Conservation (phyloP, 2,113 vertebrate species). For the Redunca redunca region DNA sequence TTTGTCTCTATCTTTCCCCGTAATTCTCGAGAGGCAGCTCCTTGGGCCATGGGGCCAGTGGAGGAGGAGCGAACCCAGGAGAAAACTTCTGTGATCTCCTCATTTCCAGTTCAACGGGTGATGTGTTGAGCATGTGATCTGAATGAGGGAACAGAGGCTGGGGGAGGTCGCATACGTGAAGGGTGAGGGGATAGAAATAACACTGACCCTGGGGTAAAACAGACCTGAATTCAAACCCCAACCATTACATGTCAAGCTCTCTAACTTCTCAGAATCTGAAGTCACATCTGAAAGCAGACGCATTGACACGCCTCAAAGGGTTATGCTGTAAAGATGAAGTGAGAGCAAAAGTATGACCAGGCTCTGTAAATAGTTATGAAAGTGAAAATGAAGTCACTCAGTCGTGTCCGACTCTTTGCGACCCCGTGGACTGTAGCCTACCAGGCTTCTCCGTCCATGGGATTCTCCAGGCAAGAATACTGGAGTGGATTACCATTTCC, state of each 20-base stretch:
- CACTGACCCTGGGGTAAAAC: background rate
- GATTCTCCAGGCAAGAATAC: too few relatives aligned
- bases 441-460: too few relatives aligned
- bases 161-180: rapidly evolving
- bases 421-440: too few relatives aligned
- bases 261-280: background rate
- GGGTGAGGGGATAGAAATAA: background rate
- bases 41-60: background rate
- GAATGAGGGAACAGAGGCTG: background rate
- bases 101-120: background rate
- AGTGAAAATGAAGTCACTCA: too few relatives aligned
- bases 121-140: background rate
- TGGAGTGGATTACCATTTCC: too few relatives aligned
- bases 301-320: rapidly evolving
- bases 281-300: background rate
- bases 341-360: background rate
- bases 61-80: background rate
- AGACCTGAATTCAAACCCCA: background rate
- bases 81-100: background rate
- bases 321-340: background rate
- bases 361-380: background rate
- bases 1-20: background rate
- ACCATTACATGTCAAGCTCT: background rate
- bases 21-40: background rate
- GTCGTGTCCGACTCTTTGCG: too few relatives aligned